These are phyloP conservation scores for Bubo scandiacus DNA, from an alignment of 2,113 vertebrate genomes.

Conservation along the genomic window DNA sequence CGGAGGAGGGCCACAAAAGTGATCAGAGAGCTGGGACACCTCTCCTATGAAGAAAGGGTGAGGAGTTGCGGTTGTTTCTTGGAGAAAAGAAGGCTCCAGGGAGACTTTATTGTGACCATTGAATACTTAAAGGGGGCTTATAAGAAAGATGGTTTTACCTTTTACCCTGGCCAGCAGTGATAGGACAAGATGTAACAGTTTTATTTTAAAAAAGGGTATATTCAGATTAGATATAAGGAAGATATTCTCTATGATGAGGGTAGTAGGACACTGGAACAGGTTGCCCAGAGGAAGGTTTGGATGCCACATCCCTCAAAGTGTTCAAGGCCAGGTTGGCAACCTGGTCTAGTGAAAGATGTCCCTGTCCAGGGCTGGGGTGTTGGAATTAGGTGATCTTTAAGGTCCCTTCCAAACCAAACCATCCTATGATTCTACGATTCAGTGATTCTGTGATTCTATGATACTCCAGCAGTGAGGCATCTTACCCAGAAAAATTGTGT, in stretches of 20 bases:
- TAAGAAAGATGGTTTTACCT: neutral
- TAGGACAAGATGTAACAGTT: neutral
- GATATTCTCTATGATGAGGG: neutral
- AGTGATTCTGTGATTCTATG: neutral
- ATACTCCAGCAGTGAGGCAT: neutral
- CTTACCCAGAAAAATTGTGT: neutral
- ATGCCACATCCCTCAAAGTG: neutral
- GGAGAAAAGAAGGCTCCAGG: neutral
- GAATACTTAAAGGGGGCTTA: too few species aligned
- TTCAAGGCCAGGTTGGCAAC: neutral
- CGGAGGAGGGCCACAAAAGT: neutral
- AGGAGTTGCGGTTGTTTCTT: neutral
- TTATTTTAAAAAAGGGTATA: neutral
- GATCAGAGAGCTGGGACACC: too few species aligned
- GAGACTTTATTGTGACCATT: neutral
- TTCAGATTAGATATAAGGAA: neutral
- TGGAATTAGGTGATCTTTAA: neutral
- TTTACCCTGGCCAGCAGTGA: neutral
- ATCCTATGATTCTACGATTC: neutral
- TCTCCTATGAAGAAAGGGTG: neutral
- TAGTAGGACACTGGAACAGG: neutral
- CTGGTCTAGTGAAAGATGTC: accelerated
- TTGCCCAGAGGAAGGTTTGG: neutral
- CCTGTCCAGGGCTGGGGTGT: accelerated
- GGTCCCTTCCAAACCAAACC: neutral